Conservation (phyloP, 2,888 invertebrate genomes). For the Fragum fragum region DNA sequence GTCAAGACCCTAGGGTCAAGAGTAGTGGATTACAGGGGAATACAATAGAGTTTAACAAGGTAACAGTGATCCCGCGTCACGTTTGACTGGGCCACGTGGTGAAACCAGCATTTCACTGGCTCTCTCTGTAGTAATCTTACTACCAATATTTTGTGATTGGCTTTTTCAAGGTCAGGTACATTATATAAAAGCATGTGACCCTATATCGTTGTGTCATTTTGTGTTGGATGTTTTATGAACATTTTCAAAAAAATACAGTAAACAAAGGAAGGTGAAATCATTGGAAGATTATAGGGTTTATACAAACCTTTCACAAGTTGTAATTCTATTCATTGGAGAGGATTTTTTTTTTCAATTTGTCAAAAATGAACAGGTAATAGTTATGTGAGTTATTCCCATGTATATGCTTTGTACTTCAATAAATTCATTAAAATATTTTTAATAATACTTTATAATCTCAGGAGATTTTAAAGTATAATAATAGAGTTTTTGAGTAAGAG, state of each 20-base stretch:
- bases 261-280: background rate
- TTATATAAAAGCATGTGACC: conserved; percentile 3
- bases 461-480: no score
- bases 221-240: background rate
- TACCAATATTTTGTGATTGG: background rate
- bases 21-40: background rate
- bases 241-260: background rate
- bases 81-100: background rate
- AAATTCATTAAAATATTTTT: no score
- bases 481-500: no score
- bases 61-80: background rate
- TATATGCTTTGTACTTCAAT: no score
- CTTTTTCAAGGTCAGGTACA: background rate
- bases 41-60: background rate
- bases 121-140: background rate
- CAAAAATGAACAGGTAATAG: background rate
- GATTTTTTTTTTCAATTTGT: background rate
- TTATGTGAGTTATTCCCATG: no score
- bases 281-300: no score
- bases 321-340: background rate
- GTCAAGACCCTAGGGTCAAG: conserved; percentile 2
- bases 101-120: background rate
- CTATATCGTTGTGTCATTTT: background rate
- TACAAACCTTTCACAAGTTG: background rate
- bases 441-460: no score